Base-by-base conservation (phyloP, 2,797 vertebrate species). In the Tangara arthus region DNA sequence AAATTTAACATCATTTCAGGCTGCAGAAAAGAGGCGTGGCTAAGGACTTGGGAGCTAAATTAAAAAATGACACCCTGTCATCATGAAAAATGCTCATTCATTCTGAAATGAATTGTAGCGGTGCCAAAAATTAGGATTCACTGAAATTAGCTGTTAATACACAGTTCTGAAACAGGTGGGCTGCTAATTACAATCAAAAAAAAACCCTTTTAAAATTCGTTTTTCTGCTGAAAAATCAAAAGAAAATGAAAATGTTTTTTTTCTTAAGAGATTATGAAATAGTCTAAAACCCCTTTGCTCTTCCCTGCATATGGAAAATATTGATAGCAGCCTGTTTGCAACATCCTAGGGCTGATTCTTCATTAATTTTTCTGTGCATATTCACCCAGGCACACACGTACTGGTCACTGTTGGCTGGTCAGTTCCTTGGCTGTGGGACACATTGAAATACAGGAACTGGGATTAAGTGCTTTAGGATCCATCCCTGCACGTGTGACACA, bases 371-470 rank as follows among this genome's bases (percentile, higher is more conserved):
- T 8, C 18, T 20, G 46, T 41, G 27, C 50, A 50, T 50, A 53
- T 80, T 41, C 64, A 55, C 8, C 42, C 42, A 42, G 42, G 42
- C 42, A 42, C 0, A 0, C 1, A 4, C 0, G 8, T 75, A 47
- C 24, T 47, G 47, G 55, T 23, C 15, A 7, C 66, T 57, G 19
- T 3, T 42, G 75, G 28, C 20, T 35, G 34, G 7, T 53, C 66
- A 71, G 22, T 8, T 1, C 2, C 2, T 1, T 24, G 27, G 27
- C 69, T 92, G 14, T 60, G 52, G 44, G 15, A 23, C 35, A 44
- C 57, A 30, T 26, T n/a, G 9, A 26, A 27, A 79, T 9, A 63
- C 81, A 68, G n/a, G 41, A 55, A 35, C 16, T 19, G 71, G 50
- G 39, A 28, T 42, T 32, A 42, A 50, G 42, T 17, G 49, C 86